These are phyloP conservation scores for Mesaphorura yosii DNA, from an alignment of 1,140 invertebrate species.

Conservation along the genomic window DNA sequence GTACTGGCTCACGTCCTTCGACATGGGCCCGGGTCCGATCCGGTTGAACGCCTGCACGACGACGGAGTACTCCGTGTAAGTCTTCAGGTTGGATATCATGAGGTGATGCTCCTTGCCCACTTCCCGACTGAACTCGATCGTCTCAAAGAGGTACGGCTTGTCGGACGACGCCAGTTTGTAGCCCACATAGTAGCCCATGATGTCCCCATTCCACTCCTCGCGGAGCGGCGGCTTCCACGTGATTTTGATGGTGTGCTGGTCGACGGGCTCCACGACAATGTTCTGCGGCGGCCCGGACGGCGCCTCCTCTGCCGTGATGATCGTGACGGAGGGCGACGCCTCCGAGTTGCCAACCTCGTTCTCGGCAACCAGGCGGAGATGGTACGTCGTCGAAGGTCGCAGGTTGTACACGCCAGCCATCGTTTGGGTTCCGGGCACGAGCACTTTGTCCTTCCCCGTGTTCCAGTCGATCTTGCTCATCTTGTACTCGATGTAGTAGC, in stretches of 20 bases:
- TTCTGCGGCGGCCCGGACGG: conserved; percentile 26
- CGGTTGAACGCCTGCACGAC: conserved; percentile 92
- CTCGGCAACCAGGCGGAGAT: conserved; percentile 82
- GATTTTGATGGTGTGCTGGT: conserved; percentile 80
- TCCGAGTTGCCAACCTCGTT: conserved; percentile 86
- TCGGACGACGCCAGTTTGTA: conserved; percentile 79
- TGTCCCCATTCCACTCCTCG: conserved; percentile 85
- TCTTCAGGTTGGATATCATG: conserved; percentile 67
- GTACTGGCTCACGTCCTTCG: conserved; percentile 75
- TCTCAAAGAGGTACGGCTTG: conserved; percentile 82
- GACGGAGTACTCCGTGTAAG: conserved; percentile 87
- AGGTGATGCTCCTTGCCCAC: conserved; percentile 65
- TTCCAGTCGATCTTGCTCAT: conserved; percentile 67
- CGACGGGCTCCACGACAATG: conserved; percentile 54
- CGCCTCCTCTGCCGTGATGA: conserved; percentile 87
- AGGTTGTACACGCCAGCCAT: conserved; percentile 78
- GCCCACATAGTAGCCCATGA: conserved; percentile 74
- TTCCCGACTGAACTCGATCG: conserved; percentile 80
- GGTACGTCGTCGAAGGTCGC: conserved; percentile 80
- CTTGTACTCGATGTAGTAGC: conserved; percentile 87
- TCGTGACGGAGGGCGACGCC: conserved; percentile 80
- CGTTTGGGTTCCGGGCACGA: conserved; percentile 71
- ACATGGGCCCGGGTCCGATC: conserved; percentile 80
- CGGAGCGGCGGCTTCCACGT: conserved; percentile 84
- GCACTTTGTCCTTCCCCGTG: conserved; percentile 66